A percentile compares a stretch with the other conserved stretches of the same genome.
phyloP scores from a whole-genome alignment of 2,888 invertebrate genomes.

The Drosophila bunnanda region DNA sequence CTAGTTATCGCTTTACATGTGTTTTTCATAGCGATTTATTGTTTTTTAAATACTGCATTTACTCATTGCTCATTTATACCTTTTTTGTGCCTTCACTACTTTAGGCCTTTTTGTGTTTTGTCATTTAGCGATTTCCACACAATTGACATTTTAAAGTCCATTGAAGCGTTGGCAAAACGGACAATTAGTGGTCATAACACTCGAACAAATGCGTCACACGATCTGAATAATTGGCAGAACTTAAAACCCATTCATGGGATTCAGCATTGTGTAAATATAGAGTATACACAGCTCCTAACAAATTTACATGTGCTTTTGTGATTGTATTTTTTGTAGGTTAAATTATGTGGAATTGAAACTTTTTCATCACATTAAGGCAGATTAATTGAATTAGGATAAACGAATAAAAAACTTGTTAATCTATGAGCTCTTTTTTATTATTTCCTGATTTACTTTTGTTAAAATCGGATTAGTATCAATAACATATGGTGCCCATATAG shows the following conservation, averaged over 20 bases:
- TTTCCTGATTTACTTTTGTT: conserved; percentile 8
- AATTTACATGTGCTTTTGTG: not conserved
- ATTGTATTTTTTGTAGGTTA: not conserved
- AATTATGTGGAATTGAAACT: not conserved
- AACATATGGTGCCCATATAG: conserved; percentile 25
- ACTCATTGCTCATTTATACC: conserved; percentile 6
- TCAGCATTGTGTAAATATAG: not conserved
- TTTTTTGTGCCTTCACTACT: not conserved
- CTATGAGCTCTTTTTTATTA: not conserved
- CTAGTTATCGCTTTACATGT: conserved; percentile 11
- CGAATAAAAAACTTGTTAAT: conserved; percentile 5
- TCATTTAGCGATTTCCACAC: conserved; percentile 17
- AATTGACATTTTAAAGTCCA: conserved; percentile 25
- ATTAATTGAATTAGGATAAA: conserved; percentile 7
- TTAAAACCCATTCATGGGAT: not conserved
- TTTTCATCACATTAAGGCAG: not conserved
- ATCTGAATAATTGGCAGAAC: conserved; percentile 8
- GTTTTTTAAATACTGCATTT: conserved; percentile 11
- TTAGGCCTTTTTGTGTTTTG: conserved; percentile 3
- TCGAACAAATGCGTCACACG: conserved; percentile 12
- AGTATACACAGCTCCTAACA: not conserved
- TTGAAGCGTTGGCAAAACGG: not conserved
- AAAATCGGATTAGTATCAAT: conserved; percentile 37
- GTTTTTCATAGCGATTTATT: conserved; percentile 16
- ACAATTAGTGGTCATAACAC: conserved; percentile 30